A percentile compares a stretch with the other conserved stretches of the same genome.
These are phyloP conservation scores for Celastrina argiolus DNA, from an alignment of 2,888 invertebrate genomes.

Conservation along the genomic window DNA sequence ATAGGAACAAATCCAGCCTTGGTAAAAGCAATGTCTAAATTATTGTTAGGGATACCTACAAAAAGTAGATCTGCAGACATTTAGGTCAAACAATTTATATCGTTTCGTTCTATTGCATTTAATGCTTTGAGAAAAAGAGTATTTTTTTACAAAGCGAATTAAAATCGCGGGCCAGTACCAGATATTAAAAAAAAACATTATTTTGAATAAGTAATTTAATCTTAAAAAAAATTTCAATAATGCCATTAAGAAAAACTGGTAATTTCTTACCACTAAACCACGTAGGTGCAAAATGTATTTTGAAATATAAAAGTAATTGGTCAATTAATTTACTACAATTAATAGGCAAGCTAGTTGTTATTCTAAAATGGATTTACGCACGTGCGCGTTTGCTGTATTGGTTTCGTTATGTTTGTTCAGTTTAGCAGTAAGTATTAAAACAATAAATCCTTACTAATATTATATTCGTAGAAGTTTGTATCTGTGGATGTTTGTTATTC, in stretches of 20 bases:
- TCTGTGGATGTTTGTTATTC: too few relatives aligned
- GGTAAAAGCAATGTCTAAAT: not conserved
- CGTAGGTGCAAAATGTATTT: too few relatives aligned
- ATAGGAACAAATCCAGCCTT: too few relatives aligned
- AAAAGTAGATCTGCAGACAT: not conserved
- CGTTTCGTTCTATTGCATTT: not conserved
- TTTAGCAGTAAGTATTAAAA: constrained; percentile 42
- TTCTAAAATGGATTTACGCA: constrained; percentile 22
- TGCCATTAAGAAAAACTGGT: too few relatives aligned
- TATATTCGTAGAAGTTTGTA: too few relatives aligned
- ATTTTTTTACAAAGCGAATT: not conserved
- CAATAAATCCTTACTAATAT: too few relatives aligned
- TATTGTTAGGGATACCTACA: not conserved
- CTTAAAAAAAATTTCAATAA: too few relatives aligned
- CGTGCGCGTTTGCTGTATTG: constrained; percentile 22
- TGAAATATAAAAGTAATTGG: constrained; percentile 30
- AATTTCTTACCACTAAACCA: too few relatives aligned
- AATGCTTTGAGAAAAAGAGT: not conserved
- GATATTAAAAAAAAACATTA: not conserved
- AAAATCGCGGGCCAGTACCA: not conserved
- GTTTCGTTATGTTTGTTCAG: constrained; percentile 38
- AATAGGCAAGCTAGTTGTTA: not conserved
- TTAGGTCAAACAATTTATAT: constrained; percentile 3
- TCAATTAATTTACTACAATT: constrained; percentile 27
- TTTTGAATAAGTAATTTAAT: too few relatives aligned